Base-by-base conservation (phyloP, 2,113 vertebrate genomes). In the Nothocercus nigrocapillus region DNA sequence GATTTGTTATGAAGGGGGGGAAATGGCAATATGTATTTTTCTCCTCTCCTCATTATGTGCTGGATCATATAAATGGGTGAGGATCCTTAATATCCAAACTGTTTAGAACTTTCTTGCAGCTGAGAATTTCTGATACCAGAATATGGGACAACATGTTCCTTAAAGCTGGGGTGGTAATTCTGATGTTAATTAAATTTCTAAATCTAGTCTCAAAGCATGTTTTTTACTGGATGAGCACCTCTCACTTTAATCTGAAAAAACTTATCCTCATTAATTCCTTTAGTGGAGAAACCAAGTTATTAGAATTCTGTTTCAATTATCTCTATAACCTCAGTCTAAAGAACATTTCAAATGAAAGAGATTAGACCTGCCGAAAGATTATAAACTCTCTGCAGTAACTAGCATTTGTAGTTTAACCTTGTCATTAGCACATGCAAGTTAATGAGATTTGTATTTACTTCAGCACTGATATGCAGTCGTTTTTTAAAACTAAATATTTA, bases 151-250 rank as follows among this genome's bases (percentile, higher is more conserved):
- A 53, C 32, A 51, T 1, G 1, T 75, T 90, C 14, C 7, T 90
- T 89, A 47, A 91, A 92, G 17, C n/a, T 53, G 30, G 64, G 42
- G 4, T 69, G 49, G 54, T 92, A 82, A 76, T 80, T 89, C 62
- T 70, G 30, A 59, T 90, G 18, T 49, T 89, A 89, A 81, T 94
- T 94, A 83, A 85, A 87, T 61, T 32, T 64, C 51, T 78, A n/a
- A 75, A 38, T 73, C 51, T 7, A 40, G 85, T 93, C 42, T 69
- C 69, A 72, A 68, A 82, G 15, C 9, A 3, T 75, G 44, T 40
- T 58, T 72, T 93, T 85, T 75, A 54, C 13, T 6, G 1, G 36
- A 53, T 0, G 0, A 96, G 61, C 15, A 94, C 68, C n/a, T 88
- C 10, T 5, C 36, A 67, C 63, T 85, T 69, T 59, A 70, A 56